Base-by-base conservation (phyloP, 2,113 vertebrate genomes). In the Sula dactylatra region DNA sequence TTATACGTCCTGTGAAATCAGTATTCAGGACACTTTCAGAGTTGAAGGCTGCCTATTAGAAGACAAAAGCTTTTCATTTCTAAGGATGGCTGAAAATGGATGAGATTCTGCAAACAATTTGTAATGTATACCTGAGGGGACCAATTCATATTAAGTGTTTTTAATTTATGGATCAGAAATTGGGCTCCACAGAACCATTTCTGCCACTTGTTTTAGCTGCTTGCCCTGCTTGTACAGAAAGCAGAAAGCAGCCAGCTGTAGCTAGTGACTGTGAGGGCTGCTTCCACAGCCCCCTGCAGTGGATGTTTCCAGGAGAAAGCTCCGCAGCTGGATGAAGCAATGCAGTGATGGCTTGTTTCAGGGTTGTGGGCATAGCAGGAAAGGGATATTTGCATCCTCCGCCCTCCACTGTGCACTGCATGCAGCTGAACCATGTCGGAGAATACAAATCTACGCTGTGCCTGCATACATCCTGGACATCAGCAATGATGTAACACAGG, bases 331-430 rank as follows among this genome's bases (percentile, higher is more conserved):
- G 78, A 61, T 3, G 36, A 47, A 82, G 91, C 74, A 74, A 36
- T 1, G 42, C 17, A 8, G 42, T 21, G 80, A 74, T 0, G 6
- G 49, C 79, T 72, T 36, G 34, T 76, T 83, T 85, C 84, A 29
- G 87, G 84, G 70, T 1, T 54, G 54, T 77, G 66, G 84, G 70
- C 84, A n/a, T 87, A 93, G 95, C 58, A 50, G 84, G 78, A 85
- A 64, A 56, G 77, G 52, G 32, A 2, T 11, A 22, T 88, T 59
- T 84, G n/a, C 76, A 64, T 92, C 80, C 59, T 50, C 16, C 78
- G 21, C 24, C 40, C 66, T 80, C 56, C 34, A 6, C 52, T 47
- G 44, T n/a, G 26, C 50, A 1, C 10, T 22, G 87, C 80, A 66
- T 15, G 47, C 49, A 38, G 71, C 49, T 7, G 44, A 80, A 62